Evolutionary conservation across 2,888 invertebrate genomes (phyloP), one percentile per base, ranked within the genome.

Genomic region (Coremacera marginata): DNA sequence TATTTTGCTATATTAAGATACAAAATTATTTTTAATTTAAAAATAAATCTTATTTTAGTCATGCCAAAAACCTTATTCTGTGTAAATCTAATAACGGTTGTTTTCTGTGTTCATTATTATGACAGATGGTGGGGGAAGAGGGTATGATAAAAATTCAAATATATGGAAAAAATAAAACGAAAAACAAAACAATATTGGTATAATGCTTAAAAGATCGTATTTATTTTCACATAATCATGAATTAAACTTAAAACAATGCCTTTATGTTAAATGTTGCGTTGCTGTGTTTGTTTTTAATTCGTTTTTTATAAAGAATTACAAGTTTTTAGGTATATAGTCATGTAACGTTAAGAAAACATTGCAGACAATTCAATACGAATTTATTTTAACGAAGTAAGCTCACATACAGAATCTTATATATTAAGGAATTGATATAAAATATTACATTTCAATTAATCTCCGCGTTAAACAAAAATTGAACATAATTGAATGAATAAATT

Each of bases 401-500:
- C 44, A 44, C 44, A 44, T 44, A 44, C 2, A 37, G 44, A 44
- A 44, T 44, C 44, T 44, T 44, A 67, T 70, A 19, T 67, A 37
- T 67, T 44, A 44, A 22, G n/a, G 27, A 62, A 62, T 55, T 9
- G 55, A 22, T 55, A 55, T 55, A 55, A 55, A 65, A 25, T n/a
- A 55, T 70, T 31, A 52, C 22, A 55, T 70, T 31, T 70, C 16
- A 70, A 31, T 55, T 27, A 70, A 52, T 70, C 4, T 55, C 51
- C 44, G 31, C 27, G 14, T 70, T n/a, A 52, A 52, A 22, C 22
- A 68, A 2, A 22, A 25, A 34, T 14, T 27, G 52, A 70, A 55
- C 51, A 70, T 11, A 55, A n/a, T n/a, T 31, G 25, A 31, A 49
- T 19, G 16, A 14, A 51, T 27, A 51, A 49, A 68, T 55, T 27